Percentiles rank a stretch among this genome's conserved stretches.
Conservation (phyloP, 2,888 invertebrate genomes). For the Dinocampus coccinellae region DNA sequence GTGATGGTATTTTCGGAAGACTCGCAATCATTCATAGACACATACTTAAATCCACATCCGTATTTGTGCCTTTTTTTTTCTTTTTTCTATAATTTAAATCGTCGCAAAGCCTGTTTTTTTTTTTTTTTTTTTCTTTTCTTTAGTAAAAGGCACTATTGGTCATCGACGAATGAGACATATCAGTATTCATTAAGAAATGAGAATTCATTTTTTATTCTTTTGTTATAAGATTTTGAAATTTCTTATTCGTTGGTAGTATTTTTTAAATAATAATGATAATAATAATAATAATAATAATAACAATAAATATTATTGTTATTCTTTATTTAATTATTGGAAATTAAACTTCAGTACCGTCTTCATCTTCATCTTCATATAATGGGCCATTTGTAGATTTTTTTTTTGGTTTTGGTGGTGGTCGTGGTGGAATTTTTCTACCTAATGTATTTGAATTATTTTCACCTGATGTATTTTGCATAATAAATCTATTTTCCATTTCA, state of each 20-base stretch:
- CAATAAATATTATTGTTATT: conserved; percentile 59
- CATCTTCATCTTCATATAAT: conserved; percentile 88
- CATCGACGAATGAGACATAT: background rate
- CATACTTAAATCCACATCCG: too few species aligned
- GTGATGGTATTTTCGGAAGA: too few species aligned
- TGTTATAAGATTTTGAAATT: background rate
- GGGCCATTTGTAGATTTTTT: conserved; percentile 83
- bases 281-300: too few species aligned
- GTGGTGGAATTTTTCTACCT: conserved; percentile 81
- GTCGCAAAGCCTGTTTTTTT: too few species aligned
- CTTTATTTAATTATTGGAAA: conserved; percentile 59
- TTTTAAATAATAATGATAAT: too few species aligned
- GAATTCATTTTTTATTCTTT: background rate
- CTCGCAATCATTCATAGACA: too few species aligned
- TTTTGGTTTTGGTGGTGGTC: conserved; percentile 84
- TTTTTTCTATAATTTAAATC: too few species aligned
- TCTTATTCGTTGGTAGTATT: too few species aligned
- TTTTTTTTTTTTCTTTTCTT: background rate
- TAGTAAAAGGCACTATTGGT: background rate
- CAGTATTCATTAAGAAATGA: background rate
- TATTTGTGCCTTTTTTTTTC: too few species aligned
- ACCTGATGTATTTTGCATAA: conserved; percentile 40
- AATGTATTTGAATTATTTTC: conserved; percentile 70
- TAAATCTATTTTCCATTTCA: conserved; percentile 72
- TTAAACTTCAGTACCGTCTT: conserved; percentile 91